Conservation (phyloP, 2,113 vertebrate genomes). For the Rissa tridactyla region DNA sequence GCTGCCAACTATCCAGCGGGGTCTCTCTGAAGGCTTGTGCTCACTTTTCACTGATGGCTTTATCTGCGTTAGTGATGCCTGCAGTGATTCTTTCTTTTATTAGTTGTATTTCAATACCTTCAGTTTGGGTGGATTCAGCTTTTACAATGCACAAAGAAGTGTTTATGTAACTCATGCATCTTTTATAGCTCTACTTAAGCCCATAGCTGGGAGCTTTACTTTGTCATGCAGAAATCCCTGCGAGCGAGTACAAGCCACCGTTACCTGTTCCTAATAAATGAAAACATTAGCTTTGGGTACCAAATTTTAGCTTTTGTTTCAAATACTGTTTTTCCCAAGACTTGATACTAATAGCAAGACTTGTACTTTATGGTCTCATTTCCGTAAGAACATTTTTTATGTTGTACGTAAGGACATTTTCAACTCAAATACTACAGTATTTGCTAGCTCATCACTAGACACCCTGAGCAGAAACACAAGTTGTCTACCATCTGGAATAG, state of each 20-base stretch:
- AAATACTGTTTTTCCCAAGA: background rate
- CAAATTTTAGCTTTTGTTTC: background rate
- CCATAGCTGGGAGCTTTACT: background rate
- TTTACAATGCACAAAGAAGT: background rate
- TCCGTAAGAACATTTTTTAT: background rate
- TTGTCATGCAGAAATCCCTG: background rate
- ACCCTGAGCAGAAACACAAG: conserved; percentile 10
- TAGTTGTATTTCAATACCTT: background rate
- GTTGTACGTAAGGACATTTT: background rate
- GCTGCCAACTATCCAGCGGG: rapidly evolving
- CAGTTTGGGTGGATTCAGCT: background rate
- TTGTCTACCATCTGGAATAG: conserved; percentile 40
- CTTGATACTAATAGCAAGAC: background rate
- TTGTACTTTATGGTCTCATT: background rate
- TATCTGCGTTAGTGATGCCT: background rate
- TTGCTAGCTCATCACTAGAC: conserved; percentile 25
- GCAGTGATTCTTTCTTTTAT: background rate
- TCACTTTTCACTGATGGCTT: rapidly evolving
- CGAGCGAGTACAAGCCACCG: rapidly evolving
- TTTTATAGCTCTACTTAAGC: background rate
- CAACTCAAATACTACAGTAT: background rate
- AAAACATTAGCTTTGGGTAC: background rate
- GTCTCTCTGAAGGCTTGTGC: background rate
- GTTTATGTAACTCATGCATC: background rate
- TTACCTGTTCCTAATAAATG: background rate